Evolutionary conservation across 2,797 vertebrate species (phyloP).

Genomic region (Spinus pinus): DNA sequence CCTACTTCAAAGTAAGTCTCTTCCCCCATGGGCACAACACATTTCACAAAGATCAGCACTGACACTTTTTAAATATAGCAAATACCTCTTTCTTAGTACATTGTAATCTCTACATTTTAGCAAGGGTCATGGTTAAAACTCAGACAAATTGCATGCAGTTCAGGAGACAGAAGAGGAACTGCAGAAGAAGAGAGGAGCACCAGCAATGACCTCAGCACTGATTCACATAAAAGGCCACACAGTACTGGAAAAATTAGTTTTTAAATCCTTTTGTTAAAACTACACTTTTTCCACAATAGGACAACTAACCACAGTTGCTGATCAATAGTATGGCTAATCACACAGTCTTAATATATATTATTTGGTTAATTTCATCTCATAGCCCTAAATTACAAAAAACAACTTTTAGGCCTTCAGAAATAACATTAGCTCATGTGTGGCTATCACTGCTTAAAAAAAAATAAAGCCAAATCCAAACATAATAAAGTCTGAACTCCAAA

Average conservation of each 20-base stretch:
- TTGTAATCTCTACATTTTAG: background rate
- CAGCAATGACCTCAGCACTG: accelerated
- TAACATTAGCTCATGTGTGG: background rate
- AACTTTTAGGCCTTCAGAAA: background rate
- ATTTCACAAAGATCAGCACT: conserved; percentile 18
- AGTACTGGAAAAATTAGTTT: background rate
- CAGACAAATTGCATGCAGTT: background rate
- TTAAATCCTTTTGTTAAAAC: background rate
- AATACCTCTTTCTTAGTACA: conserved; percentile 20
- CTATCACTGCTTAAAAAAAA: background rate
- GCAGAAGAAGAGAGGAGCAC: background rate
- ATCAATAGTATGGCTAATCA: background rate
- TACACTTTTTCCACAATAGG: background rate
- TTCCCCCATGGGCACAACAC: conserved; percentile 45
- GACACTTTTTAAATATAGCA: conserved; percentile 56
- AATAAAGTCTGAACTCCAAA: background rate
- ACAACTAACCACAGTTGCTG: background rate
- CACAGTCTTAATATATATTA: background rate
- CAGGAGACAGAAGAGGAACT: background rate
- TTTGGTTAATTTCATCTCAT: background rate
- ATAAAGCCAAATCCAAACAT: background rate
- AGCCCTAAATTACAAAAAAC: background rate
- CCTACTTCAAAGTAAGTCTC: conserved; percentile 50
- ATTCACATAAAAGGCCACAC: background rate
- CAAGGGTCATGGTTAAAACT: background rate